Evolutionary conservation across 1,140 invertebrate species (phyloP).

Genomic region (Saxidomus purpurata): DNA sequence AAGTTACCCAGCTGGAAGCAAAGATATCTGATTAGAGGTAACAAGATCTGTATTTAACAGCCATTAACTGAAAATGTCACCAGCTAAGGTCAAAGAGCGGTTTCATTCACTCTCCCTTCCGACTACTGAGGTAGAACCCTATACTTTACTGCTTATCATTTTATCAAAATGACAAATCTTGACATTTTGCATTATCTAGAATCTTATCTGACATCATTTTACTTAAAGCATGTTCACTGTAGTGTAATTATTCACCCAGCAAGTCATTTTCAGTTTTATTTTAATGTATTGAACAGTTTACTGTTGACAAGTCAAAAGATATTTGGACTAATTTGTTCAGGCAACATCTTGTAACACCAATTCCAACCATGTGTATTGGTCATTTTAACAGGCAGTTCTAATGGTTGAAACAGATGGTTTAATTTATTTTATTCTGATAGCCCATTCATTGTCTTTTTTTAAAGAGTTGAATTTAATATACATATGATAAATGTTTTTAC

Average conservation of each 20-base stretch:
- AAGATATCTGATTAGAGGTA: conserved; percentile 4
- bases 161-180: conserved; percentile 16
- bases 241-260: neutral
- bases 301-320: too few relatives aligned
- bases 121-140: neutral
- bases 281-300: too few relatives aligned
- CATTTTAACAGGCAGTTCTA: too few relatives aligned
- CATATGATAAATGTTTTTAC: too few relatives aligned
- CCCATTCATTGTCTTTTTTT: too few relatives aligned
- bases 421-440: too few relatives aligned
- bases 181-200: conserved; percentile 19
- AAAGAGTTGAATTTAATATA: too few relatives aligned
- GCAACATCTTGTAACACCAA: too few relatives aligned
- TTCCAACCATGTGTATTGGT: too few relatives aligned
- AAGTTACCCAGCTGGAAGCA: neutral
- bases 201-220: neutral
- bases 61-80: conserved; percentile 44
- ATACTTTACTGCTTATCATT: neutral
- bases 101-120: neutral
- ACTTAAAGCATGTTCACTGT: neutral
- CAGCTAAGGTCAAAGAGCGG: neutral
- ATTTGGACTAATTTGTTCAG: too few relatives aligned
- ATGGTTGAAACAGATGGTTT: too few relatives aligned
- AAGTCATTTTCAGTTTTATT: too few relatives aligned
- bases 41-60: conserved; percentile 6